phyloP scores from a whole-genome alignment of 2,113 vertebrate species.

The Triplophysa dalaica region DNA sequence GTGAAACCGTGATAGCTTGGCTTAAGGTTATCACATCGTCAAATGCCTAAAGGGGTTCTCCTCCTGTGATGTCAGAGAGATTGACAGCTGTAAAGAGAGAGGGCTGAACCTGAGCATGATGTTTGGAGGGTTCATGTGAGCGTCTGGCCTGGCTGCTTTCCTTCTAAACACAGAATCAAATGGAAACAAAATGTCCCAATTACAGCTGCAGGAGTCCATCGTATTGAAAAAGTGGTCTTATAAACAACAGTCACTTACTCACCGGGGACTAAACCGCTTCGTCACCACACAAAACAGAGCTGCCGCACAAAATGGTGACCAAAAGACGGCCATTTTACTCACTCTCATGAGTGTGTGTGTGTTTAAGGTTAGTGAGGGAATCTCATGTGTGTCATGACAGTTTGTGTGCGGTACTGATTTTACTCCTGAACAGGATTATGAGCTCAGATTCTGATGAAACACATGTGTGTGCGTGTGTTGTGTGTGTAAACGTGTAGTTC shows the following conservation, averaged over 20 bases:
- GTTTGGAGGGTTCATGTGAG: background rate
- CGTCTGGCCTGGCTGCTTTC: background rate
- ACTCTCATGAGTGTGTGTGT: background rate
- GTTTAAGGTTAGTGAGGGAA: no score
- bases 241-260: background rate
- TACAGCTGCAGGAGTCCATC: background rate
- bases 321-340: constrained; percentile 3
- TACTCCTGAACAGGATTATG: no score
- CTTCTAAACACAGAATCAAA: constrained; percentile 5
- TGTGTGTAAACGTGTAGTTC: no score
- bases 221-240: background rate
- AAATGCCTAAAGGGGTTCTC: no score
- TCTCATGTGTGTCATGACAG: no score
- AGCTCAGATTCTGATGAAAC: no score
- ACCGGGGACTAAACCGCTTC: background rate
- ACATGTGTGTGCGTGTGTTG: no score
- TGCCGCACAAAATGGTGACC: background rate
- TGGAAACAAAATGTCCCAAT: background rate
- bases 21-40: no score
- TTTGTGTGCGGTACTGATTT: no score
- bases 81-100: constrained; percentile 8
- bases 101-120: no score
- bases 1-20: no score
- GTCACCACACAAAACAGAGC: background rate
- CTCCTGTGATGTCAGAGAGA: constrained; percentile 21